phyloP scores from a whole-genome alignment of 2,113 vertebrate genomes.

The Glaucomys volans region DNA sequence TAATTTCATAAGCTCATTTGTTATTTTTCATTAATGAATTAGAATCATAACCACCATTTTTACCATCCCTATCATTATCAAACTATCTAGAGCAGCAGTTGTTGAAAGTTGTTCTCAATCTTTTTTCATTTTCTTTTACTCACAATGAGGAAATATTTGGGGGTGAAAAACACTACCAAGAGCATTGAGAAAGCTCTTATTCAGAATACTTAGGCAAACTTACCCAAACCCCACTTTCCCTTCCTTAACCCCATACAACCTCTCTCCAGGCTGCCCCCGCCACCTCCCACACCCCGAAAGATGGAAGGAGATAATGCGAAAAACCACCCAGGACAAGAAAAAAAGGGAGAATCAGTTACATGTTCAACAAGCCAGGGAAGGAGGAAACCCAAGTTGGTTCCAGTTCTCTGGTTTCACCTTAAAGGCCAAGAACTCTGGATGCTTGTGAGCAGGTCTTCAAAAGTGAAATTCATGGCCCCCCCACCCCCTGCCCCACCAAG shows the following conservation, averaged over 20 bases:
- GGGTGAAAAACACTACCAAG: not conserved
- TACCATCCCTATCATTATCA: not conserved
- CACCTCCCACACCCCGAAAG: not conserved
- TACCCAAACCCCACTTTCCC: not conserved
- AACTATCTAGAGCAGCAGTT: not conserved
- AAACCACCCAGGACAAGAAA: conserved; percentile 68
- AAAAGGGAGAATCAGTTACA: conserved; percentile 52
- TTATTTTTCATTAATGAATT: conserved; percentile 21
- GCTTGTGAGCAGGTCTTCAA: conserved; percentile 65
- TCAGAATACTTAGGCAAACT: not conserved
- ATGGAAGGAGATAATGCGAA: conserved; percentile 61
- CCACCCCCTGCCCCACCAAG: conserved; percentile 39
- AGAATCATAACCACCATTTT: not conserved
- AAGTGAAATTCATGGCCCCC: conserved; percentile 56
- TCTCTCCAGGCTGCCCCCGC: not conserved
- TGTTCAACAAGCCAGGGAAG: conserved; percentile 54
- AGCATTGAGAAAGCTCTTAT: not conserved
- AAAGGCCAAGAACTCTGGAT: conserved; percentile 69
- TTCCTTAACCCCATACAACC: not conserved
- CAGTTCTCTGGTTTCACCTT: conserved; percentile 72
- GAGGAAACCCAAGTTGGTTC: conserved; percentile 59
- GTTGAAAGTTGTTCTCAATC: not conserved
- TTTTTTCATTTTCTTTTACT: conserved; percentile 29
- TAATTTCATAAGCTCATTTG: conserved; percentile 9
- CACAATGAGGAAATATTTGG: not conserved